Base-by-base conservation (phyloP, 2,113 vertebrate species). In the Nibea albiflora region DNA sequence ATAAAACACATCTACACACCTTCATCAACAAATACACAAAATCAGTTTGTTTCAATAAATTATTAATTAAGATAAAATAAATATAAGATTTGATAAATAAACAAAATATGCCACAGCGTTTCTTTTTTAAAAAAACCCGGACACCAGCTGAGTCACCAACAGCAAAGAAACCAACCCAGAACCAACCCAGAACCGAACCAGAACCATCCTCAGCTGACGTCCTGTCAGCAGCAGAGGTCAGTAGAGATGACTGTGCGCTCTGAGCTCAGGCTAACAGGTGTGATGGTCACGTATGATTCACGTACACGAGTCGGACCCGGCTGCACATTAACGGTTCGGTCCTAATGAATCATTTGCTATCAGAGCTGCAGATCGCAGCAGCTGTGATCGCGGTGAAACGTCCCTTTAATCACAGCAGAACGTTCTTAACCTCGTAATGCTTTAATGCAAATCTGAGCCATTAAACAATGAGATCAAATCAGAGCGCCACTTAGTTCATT, bases 391-490 rank as follows among this genome's bases (percentile, higher is more conserved):
- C 74, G 3, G 63, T 65, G 58, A 71, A 88, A 73, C 58, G 76
- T 81, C 80, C 78, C 87, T 89, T 81, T 90, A 90, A 90, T 92
- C 86, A 54, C 76, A 73, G 76, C n/a, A 24, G 3, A 17, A 16
- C 9, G 1, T 14, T 22, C 73, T 52, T 81, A 79, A 87, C 75
- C 74, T 81, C 10, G 54, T 86, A 80, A 81, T 79, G 83, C 84
- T 88, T 81, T 87, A 80, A 90, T 76, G 71, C 58, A 73, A 81
- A 88, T 93, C 74, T 39, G 20, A 68, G 77, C 74, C 83, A 92
- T 93, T 83, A 86, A 90, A 85, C 90, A 92, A 94, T 95, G 84
- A 84, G 49, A 89, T 80, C 61, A 87, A 82, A 90, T 77, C 20
- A 88, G 82, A 91, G 84, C 67, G 88, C 90, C 56, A 92, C 90